These are phyloP conservation scores for Pterobdella sp. DNA, from an alignment of 2,888 invertebrate species.

Conservation along the genomic window DNA sequence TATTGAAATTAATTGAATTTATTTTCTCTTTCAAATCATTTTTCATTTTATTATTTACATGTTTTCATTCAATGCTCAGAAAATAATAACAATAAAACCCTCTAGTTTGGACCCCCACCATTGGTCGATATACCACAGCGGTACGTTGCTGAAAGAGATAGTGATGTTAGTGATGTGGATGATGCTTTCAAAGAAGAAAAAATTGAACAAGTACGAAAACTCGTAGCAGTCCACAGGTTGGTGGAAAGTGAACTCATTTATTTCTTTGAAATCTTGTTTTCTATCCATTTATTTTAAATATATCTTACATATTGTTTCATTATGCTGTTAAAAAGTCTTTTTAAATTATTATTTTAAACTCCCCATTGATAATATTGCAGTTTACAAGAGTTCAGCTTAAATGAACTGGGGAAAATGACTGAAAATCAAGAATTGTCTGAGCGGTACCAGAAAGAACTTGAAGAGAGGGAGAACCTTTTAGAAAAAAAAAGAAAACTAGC, in stretches of 20 bases:
- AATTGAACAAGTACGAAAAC: constrained; percentile 21
- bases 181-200: constrained; percentile 18
- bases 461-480: constrained; percentile 75
- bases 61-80: not conserved
- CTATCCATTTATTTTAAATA: not conserved
- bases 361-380: too few species aligned
- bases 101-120: constrained; percentile 22
- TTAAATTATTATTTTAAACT: too few species aligned
- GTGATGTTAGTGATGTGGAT: not conserved
- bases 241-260: not conserved
- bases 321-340: not conserved
- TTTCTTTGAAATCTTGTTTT: not conserved
- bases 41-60: not conserved
- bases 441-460: constrained; percentile 23
- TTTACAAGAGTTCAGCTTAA: constrained; percentile 20
- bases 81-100: not conserved
- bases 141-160: constrained; percentile 15
- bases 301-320: not conserved
- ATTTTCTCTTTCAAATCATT: not conserved
- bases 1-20: not conserved
- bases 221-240: constrained; percentile 24
- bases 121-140: constrained; percentile 23
- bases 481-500: constrained; percentile 85
- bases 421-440: constrained; percentile 5
- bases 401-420: constrained; percentile 10